Percentiles rank a stretch among this genome's conserved stretches.
phyloP scores from a whole-genome alignment of 2,797 vertebrate genomes.

The Sebastes minor region DNA sequence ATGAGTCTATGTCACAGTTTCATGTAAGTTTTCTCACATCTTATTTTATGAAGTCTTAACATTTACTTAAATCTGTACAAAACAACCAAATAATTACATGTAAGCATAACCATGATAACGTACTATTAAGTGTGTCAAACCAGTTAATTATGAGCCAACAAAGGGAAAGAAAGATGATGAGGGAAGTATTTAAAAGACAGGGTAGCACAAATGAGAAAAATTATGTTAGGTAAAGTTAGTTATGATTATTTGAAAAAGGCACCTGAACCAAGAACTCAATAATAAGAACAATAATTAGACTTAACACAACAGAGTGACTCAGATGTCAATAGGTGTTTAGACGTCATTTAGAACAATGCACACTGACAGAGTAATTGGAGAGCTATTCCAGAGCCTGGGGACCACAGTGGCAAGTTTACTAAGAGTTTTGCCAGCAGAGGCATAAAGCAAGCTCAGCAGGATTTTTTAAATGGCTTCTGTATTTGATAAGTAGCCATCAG shows the following conservation, averaged over 20 bases:
- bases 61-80: not conserved
- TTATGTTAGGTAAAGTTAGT: accelerated
- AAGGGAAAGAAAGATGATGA: not conserved
- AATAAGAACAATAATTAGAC: not conserved
- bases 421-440: not conserved
- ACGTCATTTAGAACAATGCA: not conserved
- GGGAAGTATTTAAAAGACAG: too few species aligned
- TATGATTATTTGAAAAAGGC: not conserved
- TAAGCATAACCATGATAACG: too few species aligned
- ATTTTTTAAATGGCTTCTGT: not conserved
- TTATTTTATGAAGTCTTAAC: not conserved
- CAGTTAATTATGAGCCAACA: too few species aligned
- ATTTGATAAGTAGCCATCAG: not conserved
- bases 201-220: too few species aligned
- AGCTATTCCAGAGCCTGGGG: not conserved
- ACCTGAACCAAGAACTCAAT: not conserved
- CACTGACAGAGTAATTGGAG: not conserved
- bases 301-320: not conserved
- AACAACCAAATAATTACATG: not conserved
- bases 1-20: not conserved
- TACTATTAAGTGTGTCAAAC: too few species aligned
- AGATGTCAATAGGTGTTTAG: not conserved
- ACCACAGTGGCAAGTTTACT: not conserved
- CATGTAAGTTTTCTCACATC: not conserved
- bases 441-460: not conserved